Evolutionary conservation across 2,113 vertebrate species (phyloP).

Genomic region (Charadrius vociferus): DNA sequence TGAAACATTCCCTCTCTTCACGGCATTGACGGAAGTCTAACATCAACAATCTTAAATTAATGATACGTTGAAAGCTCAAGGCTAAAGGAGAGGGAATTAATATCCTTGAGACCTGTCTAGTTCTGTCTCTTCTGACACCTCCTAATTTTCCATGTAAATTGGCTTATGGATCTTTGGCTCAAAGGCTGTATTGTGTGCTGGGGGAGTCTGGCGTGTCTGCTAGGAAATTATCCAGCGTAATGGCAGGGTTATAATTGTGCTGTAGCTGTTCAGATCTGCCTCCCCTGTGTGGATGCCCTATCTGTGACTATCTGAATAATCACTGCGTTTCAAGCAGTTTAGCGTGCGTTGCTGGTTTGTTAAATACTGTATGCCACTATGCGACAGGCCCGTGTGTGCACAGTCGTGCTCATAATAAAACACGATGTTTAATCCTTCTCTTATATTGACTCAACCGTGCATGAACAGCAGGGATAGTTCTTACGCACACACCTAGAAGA

Average conservation of each 20-base stretch:
- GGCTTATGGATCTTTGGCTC: slow-evolving; percentile 25
- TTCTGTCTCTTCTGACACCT: slow-evolving; percentile 44
- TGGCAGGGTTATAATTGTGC: slow-evolving; percentile 25
- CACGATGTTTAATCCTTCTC: neutral
- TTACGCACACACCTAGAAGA: neutral
- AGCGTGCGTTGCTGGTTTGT: neutral
- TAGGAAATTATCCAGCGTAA: neutral
- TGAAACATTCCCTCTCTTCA: neutral
- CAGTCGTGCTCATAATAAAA: slow-evolving; percentile 9
- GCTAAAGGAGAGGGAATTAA: slow-evolving; percentile 45
- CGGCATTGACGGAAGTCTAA: neutral
- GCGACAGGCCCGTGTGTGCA: neutral
- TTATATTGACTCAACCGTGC: neutral
- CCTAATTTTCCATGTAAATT: slow-evolving; percentile 64
- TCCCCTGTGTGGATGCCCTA: neutral
- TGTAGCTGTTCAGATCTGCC: slow-evolving; percentile 37
- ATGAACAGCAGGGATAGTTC: neutral
- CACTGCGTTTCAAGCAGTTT: neutral
- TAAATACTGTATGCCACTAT: neutral
- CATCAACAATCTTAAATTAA: slow-evolving; percentile 1
- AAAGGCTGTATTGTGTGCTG: slow-evolving; percentile 6
- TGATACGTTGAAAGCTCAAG: slow-evolving; percentile 41
- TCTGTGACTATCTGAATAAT: slow-evolving; percentile 21
- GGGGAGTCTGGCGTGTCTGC: neutral
- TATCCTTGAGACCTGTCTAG: slow-evolving; percentile 56